A percentile compares a stretch with the other conserved stretches of the same genome.
These are phyloP conservation scores for Dicyrtomina minuta DNA, from an alignment of 2,888 invertebrate genomes.

Conservation along the genomic window DNA sequence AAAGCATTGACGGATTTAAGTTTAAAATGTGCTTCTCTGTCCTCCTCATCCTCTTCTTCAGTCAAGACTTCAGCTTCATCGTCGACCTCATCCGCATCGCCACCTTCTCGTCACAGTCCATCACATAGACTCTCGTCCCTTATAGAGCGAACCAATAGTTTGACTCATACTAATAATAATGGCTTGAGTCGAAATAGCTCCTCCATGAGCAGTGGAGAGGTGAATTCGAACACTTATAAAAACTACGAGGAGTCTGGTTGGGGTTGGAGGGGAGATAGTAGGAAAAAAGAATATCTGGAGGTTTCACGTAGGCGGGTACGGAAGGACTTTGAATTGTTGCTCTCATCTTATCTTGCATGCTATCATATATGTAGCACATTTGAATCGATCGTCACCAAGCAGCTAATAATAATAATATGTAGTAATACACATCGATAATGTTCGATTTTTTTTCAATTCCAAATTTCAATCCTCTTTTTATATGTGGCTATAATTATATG, in stretches of 20 bases:
- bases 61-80: not conserved
- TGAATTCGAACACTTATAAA: not conserved
- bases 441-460: too few species aligned
- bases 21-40: not conserved
- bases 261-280: not conserved
- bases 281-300: conserved; percentile 22
- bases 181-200: conserved; percentile 8
- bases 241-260: conserved; percentile 10
- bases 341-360: not conserved
- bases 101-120: conserved; percentile 21
- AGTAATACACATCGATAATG: too few species aligned
- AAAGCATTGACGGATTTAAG: not conserved
- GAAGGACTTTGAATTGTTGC: conserved; percentile 21
- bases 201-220: not conserved
- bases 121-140: conserved; percentile 27
- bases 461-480: too few species aligned
- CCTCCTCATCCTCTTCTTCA: conserved; percentile 14
- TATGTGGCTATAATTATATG: too few species aligned
- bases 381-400: not conserved
- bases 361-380: too few species aligned
- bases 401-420: conserved; percentile 4
- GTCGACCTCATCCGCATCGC: not conserved
- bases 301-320: conserved; percentile 29
- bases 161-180: too few species aligned
- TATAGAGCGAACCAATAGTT: conserved; percentile 32